phyloP scores from a whole-genome alignment of 2,797 vertebrate genomes.

The Acanthiza pusilla region DNA sequence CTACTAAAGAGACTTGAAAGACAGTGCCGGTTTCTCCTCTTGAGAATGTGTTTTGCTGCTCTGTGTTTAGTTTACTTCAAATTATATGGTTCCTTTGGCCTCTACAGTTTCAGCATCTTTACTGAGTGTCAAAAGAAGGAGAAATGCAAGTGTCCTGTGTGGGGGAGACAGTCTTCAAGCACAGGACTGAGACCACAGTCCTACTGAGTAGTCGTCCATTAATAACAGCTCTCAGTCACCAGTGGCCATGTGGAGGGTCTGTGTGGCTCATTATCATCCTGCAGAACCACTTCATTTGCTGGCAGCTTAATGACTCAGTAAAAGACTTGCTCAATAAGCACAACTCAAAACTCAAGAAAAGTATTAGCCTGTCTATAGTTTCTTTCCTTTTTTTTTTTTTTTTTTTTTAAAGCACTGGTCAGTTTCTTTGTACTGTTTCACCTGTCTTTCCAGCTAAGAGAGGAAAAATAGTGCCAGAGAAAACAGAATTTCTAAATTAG shows the following conservation, averaged over 20 bases:
- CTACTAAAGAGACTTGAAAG: background rate
- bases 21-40: background rate
- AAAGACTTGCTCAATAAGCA: background rate
- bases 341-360: background rate
- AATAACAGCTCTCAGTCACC: background rate
- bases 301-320: background rate
- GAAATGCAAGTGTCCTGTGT: background rate
- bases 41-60: background rate
- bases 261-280: background rate
- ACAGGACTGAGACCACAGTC: background rate
- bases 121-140: background rate
- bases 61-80: background rate
- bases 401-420: background rate
- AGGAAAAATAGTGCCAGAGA: background rate
- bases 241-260: background rate
- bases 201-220: background rate
- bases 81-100: background rate
- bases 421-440: background rate
- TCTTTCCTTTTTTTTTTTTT: background rate
- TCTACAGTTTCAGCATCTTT: background rate
- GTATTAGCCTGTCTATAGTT: background rate
- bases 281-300: slow-evolving; percentile 17
- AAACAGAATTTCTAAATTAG: slow-evolving; percentile 41
- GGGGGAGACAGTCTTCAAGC: background rate
- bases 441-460: background rate